A percentile compares a stretch with the other conserved stretches of the same genome.
Evolutionary conservation across 2,888 invertebrate species (phyloP).

Genomic region (Caenorhabditis afra): DNA sequence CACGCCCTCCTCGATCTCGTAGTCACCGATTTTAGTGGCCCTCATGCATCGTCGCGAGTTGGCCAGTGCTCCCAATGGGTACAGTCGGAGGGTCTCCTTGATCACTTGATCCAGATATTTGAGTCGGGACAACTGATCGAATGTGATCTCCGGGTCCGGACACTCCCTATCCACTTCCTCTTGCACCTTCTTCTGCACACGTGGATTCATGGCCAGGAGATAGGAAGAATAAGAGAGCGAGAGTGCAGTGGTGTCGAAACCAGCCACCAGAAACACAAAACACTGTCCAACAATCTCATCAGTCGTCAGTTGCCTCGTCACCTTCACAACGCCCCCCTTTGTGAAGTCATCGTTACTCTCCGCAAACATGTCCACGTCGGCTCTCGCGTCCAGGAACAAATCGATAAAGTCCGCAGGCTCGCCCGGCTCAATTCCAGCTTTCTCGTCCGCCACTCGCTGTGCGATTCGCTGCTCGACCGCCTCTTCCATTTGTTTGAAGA

Average conservation of each 20-base stretch:
- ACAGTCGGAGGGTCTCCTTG: conserved; percentile 61
- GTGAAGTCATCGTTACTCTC: conserved; percentile 29
- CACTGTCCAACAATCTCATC: conserved; percentile 72
- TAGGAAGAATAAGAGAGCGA: conserved; percentile 82
- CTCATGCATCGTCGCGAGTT: conserved; percentile 45
- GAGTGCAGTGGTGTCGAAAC: conserved; percentile 83
- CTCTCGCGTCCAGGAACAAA: conserved; percentile 71
- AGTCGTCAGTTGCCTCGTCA: conserved; percentile 59
- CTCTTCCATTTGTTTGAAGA: conserved; percentile 21
- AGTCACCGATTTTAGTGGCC: conserved; percentile 68
- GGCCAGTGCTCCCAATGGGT: conserved; percentile 38
- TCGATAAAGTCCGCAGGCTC: conserved; percentile 75
- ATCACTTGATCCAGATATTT: conserved; percentile 60
- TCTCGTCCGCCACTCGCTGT: conserved; percentile 28
- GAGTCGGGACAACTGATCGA: conserved; percentile 34
- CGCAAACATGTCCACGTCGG: conserved; percentile 55
- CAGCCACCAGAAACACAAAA: conserved; percentile 77
- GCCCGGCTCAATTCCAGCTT: conserved; percentile 55
- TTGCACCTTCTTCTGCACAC: conserved; percentile 51
- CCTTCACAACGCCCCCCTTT: conserved; percentile 40
- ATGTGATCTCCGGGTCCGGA: conserved; percentile 5
- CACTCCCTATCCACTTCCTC: conserved; percentile 71
- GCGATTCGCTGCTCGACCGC: conserved; percentile 60
- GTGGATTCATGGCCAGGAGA: conserved; percentile 81
- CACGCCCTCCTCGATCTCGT: conserved; percentile 57